Base-by-base conservation (phyloP, 2,797 vertebrate species). In the Enteromius argenteus region DNA sequence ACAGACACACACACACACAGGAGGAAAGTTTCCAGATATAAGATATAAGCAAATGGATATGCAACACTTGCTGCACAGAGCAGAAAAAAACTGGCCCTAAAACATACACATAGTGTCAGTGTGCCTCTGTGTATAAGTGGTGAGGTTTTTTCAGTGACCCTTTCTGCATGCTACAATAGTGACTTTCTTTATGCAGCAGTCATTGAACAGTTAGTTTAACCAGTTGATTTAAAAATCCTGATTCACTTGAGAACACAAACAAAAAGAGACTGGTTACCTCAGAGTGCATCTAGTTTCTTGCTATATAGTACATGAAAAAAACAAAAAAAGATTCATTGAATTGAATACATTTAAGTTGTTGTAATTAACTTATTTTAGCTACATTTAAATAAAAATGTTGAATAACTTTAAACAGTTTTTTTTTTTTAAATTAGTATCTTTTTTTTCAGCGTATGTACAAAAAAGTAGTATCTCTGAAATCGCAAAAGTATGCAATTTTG, bases 1-100 rank as follows among this genome's bases (percentile, higher is more conserved):
- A 77, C 58, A 32, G 32, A 32, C 32, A 66, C 30, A 62, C 58
- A 85, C 80, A 80, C 51, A 89, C n/a, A 67, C 39, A 78, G n/a
- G 78, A n/a, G 21, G 39, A 85, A 86, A 67, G 82, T 77, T 69
- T 79, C 67, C 82, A 78, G 53, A 66, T 66, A 66, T 79, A 53
- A 85, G 58, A 81, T 80, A 69, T 79, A 42, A 66, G 49, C 80
- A 46, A 64, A 75, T 23, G 13, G 27, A 76, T 75, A 56, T 66
- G 35, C 44, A 66, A 39, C 60, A 67, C 27, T 30, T 83, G 60
- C 58, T 58, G 39, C 72, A 46, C 49, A 60, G 44, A 35, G 72
- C 81, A 82, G 49, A 32, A 32, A 32, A 83, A 44, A 64, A 32
- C 13, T 30, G 76, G 71, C 53, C 35, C 66, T 9, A 13, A 79